Percentiles rank a stretch among this genome's conserved stretches.
Evolutionary conservation across 2,113 vertebrate species (phyloP).

Genomic region (Athene cunicularia): DNA sequence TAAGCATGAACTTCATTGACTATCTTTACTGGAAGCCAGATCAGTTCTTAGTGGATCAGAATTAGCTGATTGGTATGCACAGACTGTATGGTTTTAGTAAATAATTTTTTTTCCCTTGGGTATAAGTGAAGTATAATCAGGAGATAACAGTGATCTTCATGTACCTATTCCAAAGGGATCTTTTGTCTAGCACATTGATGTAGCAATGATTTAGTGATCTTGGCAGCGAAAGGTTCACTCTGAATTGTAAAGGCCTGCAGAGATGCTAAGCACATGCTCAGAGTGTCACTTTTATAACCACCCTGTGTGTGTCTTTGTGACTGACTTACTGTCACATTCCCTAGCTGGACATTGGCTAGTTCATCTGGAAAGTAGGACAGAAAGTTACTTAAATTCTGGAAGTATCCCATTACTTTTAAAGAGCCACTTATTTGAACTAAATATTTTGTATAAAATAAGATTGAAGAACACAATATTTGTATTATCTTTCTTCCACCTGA

Average conservation of each 20-base stretch:
- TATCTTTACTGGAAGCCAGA: neutral
- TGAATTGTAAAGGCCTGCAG: neutral
- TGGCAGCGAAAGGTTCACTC: neutral
- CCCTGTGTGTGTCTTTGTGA: neutral
- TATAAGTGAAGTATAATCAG: neutral
- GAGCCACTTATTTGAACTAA: neutral
- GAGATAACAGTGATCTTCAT: neutral
- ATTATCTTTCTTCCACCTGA: neutral
- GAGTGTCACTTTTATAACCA: neutral
- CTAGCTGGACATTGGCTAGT: neutral
- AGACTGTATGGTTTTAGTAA: neutral
- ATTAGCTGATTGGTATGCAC: neutral
- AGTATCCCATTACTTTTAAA: neutral
- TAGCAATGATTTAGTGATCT: neutral
- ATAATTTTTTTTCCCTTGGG: neutral
- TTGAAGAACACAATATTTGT: neutral
- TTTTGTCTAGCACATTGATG: neutral
- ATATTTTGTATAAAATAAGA: neutral
- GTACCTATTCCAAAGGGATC: neutral
- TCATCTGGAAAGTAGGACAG: neutral
- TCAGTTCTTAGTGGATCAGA: neutral
- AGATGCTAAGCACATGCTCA: neutral
- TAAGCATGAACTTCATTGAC: neutral
- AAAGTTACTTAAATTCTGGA: neutral
- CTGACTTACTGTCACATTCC: neutral